phyloP scores from a whole-genome alignment of 2,113 vertebrate genomes.

The Marmota flaviventris region DNA sequence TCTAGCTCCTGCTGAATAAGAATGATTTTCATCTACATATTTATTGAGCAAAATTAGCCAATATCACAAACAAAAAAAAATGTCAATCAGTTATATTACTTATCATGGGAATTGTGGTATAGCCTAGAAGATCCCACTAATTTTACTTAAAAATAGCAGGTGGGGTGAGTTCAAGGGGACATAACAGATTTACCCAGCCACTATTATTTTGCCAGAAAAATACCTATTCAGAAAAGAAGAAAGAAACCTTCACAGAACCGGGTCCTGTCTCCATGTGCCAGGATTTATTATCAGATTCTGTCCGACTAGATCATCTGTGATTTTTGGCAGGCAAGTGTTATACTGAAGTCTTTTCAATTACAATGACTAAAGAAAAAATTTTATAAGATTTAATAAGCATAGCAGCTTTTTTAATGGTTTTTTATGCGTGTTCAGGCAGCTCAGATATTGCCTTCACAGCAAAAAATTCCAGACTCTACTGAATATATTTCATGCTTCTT shows the following conservation, averaged over 20 bases:
- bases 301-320: conserved; percentile 61
- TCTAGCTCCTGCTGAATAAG: background rate
- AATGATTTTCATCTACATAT: background rate
- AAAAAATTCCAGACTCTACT: conserved; percentile 75
- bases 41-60: conserved; percentile 23
- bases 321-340: conserved; percentile 55
- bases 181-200: background rate
- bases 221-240: conserved; percentile 19
- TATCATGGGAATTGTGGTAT: background rate
- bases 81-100: background rate
- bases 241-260: conserved; percentile 42
- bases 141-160: background rate
- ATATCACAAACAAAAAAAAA: background rate
- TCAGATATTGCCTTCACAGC: conserved; percentile 37
- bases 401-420: conserved; percentile 56
- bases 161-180: background rate
- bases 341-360: conserved; percentile 66
- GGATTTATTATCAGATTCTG: conserved; percentile 60
- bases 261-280: background rate
- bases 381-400: conserved; percentile 77
- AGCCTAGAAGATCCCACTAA: background rate
- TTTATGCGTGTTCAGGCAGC: conserved; percentile 61
- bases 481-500: conserved; percentile 69
- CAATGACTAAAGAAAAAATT: conserved; percentile 72
- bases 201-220: background rate